These are phyloP conservation scores for Phenganax stokvisi DNA, from an alignment of 92 coral and sea anemone species.

Conservation along the genomic window DNA sequence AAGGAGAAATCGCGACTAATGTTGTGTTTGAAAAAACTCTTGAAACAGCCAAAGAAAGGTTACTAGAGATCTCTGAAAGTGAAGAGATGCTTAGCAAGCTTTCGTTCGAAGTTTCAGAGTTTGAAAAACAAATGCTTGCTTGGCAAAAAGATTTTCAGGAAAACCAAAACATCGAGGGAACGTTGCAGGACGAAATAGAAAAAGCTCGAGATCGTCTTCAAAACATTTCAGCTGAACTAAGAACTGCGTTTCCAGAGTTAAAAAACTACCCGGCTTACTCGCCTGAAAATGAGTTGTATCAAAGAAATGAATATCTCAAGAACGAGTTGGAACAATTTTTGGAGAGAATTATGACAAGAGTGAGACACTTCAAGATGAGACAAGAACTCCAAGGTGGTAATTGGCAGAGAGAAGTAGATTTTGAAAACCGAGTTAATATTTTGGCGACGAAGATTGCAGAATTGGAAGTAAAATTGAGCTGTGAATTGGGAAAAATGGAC, in stretches of 20 bases:
- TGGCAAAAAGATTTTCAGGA: constrained; percentile 62
- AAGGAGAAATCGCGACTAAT: neutral
- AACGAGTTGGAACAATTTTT: constrained; percentile 1
- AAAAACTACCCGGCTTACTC: neutral
- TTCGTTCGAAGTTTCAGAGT: constrained; percentile 44
- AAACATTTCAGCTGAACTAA: constrained; percentile 2
- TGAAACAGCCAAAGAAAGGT: constrained; percentile 27
- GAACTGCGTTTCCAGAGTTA: neutral
- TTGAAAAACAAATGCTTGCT: constrained; percentile 38
- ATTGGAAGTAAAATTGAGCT: constrained; percentile 50
- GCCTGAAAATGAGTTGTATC: neutral
- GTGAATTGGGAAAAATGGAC: constrained; percentile 46
- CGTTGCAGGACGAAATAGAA: constrained; percentile 62
- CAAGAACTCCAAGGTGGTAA: constrained; percentile 35
- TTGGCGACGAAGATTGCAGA: constrained; percentile 52
- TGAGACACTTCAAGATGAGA: neutral
- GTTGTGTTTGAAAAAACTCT: constrained; percentile 24
- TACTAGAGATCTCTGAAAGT: constrained; percentile 42
- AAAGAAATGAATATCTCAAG: neutral
- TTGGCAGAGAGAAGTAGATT: constrained; percentile 45
- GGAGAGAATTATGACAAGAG: constrained; percentile 9
- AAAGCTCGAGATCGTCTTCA: constrained; percentile 17
- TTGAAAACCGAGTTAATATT: constrained; percentile 57
- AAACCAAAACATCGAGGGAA: constrained; percentile 71
- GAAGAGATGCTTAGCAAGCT: constrained; percentile 45